Evolutionary conservation across 2,888 invertebrate species (phyloP).

Genomic region (Listrodromus nycthemerus): DNA sequence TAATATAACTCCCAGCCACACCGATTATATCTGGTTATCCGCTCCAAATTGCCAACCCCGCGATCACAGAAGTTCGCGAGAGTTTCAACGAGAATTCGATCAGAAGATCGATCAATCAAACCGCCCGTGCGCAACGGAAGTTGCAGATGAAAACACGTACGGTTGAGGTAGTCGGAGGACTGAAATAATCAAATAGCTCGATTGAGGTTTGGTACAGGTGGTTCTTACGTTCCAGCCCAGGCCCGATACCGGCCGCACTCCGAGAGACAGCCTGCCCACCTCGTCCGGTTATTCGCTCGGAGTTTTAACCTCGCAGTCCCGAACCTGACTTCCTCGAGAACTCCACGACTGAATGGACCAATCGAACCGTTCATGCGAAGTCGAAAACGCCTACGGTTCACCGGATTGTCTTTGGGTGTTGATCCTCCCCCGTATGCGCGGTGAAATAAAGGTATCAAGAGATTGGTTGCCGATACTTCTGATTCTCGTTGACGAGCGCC

Average conservation of each 20-base stretch:
- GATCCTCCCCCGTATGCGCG: neutral
- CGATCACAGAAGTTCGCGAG: neutral
- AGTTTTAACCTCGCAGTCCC: neutral
- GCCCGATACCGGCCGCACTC: too few species aligned
- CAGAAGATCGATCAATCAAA: conserved; percentile 26
- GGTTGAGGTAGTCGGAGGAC: too few species aligned
- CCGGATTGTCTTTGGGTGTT: neutral
- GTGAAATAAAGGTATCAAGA: conserved; percentile 9
- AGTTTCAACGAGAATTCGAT: neutral
- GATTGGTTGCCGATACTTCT: conserved; percentile 25
- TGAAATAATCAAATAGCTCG: too few species aligned
- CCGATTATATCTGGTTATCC: neutral
- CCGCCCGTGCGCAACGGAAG: neutral
- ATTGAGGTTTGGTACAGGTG: too few species aligned
- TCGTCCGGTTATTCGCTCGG: neutral
- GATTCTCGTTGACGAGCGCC: conserved; percentile 53
- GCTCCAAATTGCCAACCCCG: neutral
- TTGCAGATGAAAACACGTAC: neutral
- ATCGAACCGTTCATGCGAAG: conserved; percentile 1
- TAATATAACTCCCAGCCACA: too few species aligned
- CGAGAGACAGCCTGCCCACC: too few species aligned
- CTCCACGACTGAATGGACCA: conserved; percentile 5
- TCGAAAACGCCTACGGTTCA: neutral
- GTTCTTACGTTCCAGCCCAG: too few species aligned
- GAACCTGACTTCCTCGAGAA: neutral